Evolutionary conservation across 2,113 vertebrate genomes (phyloP).

Genomic region (Macroglossus sobrinus): DNA sequence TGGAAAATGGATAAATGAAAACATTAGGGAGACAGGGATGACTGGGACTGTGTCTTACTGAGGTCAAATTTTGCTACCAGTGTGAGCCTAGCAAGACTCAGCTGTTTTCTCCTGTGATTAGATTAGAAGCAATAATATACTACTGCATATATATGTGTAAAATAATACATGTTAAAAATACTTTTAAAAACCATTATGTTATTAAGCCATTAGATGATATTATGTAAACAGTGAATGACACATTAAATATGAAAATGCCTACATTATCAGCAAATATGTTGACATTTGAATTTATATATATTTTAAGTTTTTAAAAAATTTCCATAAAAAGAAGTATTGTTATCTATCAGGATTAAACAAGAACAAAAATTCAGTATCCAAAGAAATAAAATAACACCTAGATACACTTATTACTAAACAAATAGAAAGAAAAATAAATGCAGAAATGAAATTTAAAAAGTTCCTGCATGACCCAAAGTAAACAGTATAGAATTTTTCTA

Average conservation of each 20-base stretch:
- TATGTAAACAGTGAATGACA: background rate
- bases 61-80: background rate
- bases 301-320: slow-evolving; percentile 15
- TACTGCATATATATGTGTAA: background rate
- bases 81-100: background rate
- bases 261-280: slow-evolving; percentile 43
- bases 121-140: background rate
- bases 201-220: background rate
- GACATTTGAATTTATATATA: background rate
- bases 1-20: background rate
- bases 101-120: background rate
- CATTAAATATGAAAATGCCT: slow-evolving; percentile 38
- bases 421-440: slow-evolving; percentile 15
- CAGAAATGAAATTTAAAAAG: background rate
- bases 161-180: background rate
- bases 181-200: background rate
- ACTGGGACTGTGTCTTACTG: background rate
- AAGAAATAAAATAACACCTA: background rate
- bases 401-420: background rate
- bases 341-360: slow-evolving; percentile 17
- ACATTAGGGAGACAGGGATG: background rate
- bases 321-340: slow-evolving; percentile 38
- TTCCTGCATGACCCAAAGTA: background rate
- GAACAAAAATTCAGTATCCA: slow-evolving; percentile 7
- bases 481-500: background rate